phyloP scores from a whole-genome alignment of 2,797 vertebrate species.

The Scleropages formosus region DNA sequence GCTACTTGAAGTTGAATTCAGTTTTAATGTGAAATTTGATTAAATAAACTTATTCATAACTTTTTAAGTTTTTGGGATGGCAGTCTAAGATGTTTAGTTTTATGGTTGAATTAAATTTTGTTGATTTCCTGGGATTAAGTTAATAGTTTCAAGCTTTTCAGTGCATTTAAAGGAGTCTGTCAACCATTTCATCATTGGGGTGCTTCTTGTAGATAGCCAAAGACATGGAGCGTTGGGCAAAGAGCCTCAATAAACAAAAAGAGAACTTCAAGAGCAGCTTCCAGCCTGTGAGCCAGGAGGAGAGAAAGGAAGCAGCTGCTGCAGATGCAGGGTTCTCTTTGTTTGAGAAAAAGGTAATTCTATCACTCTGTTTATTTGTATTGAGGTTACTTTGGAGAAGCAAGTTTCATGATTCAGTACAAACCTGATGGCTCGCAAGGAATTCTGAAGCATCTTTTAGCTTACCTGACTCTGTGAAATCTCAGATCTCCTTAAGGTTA shows the following conservation, averaged over 20 bases:
- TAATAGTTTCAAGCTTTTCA: not conserved
- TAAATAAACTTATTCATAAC: no score
- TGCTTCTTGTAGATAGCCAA: constrained; percentile 84
- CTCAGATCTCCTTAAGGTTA: no score
- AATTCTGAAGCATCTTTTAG: not conserved
- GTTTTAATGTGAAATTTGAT: no score
- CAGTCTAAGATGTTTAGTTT: no score
- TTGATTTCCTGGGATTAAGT: not conserved
- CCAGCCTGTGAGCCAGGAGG: constrained; percentile 88
- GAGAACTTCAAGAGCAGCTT: constrained; percentile 96
- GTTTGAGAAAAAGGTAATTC: constrained; percentile 94
- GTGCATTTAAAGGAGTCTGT: not conserved
- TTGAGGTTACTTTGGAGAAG: not conserved
- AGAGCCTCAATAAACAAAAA: constrained; percentile 98
- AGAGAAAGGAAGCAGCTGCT: constrained; percentile 89
- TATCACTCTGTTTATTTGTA: not conserved
- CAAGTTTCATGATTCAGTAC: no score
- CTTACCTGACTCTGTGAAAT: no score
- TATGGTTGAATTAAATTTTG: not conserved
- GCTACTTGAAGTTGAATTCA: not conserved
- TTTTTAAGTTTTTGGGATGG: no score
- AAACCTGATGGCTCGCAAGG: not conserved
- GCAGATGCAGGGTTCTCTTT: constrained; percentile 92
- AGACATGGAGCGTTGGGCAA: constrained; percentile 99
- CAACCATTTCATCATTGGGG: not conserved